These are phyloP conservation scores for Holacanthella duospinosa DNA, from an alignment of 2,888 invertebrate species.

Conservation along the genomic window DNA sequence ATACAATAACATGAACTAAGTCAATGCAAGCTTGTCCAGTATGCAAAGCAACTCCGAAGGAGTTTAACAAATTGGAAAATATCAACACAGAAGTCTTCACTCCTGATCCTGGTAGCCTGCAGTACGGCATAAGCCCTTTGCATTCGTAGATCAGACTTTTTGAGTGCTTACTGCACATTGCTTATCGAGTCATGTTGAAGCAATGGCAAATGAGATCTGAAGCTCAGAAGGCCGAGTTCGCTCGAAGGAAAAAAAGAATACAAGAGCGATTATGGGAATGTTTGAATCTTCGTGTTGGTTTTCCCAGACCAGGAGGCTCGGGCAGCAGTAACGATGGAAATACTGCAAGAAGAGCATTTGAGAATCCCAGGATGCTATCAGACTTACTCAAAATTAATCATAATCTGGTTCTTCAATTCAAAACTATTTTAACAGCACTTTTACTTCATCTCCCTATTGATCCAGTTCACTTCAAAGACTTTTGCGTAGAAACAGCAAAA, in stretches of 20 bases:
- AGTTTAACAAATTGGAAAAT: neutral
- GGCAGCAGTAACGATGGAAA: neutral
- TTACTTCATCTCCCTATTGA: too few species aligned
- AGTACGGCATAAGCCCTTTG: neutral
- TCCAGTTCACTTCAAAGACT: too few species aligned
- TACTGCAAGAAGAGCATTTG: slow-evolving; percentile 5
- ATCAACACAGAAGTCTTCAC: neutral
- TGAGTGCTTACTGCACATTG: neutral
- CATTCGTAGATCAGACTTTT: neutral
- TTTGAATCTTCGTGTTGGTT: neutral
- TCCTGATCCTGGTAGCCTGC: neutral
- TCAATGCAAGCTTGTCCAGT: neutral
- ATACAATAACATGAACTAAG: neutral
- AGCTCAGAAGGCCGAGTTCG: neutral
- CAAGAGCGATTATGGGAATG: neutral
- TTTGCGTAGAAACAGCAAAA: neutral
- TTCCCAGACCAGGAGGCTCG: neutral
- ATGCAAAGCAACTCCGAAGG: neutral
- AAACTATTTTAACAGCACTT: too few species aligned
- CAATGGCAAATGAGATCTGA: neutral
- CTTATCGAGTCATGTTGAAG: neutral
- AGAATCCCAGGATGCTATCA: neutral
- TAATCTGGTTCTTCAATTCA: too few species aligned
- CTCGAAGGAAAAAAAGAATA: neutral
- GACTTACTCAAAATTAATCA: neutral